These are phyloP conservation scores for Trachemys scripta DNA, from an alignment of 2,113 vertebrate genomes.

Conservation along the genomic window DNA sequence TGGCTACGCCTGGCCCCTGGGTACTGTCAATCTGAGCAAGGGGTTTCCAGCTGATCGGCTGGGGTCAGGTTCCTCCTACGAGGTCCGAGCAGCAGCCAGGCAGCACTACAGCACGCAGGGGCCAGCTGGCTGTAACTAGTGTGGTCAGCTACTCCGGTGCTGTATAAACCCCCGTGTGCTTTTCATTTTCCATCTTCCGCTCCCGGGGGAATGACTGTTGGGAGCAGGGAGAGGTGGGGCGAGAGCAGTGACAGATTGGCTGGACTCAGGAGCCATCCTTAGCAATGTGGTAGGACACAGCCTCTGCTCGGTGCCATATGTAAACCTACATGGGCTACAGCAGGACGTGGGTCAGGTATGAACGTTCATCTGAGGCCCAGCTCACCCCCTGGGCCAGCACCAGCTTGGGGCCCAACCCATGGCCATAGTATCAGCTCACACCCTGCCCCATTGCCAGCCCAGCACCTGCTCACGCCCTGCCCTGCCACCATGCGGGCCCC, in stretches of 20 bases:
- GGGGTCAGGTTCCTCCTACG: not conserved
- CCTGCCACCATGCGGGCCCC: not conserved
- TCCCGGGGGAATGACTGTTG: fast-evolving
- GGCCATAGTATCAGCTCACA: not conserved
- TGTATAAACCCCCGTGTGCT: not conserved
- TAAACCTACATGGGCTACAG: not conserved
- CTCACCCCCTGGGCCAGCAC: not conserved
- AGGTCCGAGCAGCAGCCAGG: not conserved
- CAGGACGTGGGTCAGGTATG: not conserved
- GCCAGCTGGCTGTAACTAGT: no score
- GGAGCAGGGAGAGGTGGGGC: not conserved
- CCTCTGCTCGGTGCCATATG: not conserved
- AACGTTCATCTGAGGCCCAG: not conserved
- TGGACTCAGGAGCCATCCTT: not conserved
- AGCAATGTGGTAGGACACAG: not conserved
- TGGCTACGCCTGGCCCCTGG: not conserved
- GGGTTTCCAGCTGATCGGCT: not conserved
- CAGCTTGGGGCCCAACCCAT: no score
- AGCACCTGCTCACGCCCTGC: not conserved
- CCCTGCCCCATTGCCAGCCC: not conserved
- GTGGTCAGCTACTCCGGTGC: no score
- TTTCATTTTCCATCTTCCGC: no score
- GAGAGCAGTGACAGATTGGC: not conserved
- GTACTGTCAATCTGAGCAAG: not conserved
- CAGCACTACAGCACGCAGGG: not conserved